Evolutionary conservation across 2,888 invertebrate genomes (phyloP).

Genomic region (Microchrysa polita): DNA sequence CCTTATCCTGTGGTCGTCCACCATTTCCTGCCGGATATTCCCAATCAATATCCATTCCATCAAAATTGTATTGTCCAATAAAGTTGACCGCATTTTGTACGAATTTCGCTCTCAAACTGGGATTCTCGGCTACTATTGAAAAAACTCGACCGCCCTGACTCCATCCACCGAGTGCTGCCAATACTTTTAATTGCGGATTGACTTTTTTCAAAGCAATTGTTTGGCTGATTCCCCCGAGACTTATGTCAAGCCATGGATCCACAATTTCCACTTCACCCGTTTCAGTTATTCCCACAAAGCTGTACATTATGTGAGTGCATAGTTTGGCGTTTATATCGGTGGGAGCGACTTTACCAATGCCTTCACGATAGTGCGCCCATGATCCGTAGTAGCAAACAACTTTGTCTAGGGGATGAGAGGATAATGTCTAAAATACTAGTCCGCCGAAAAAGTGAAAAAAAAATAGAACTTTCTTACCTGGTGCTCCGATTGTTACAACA

Average conservation of each 20-base stretch:
- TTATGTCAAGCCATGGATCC: slow-evolving; percentile 67
- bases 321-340: slow-evolving; percentile 70
- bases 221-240: slow-evolving; percentile 59
- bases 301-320: slow-evolving; percentile 76
- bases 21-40: slow-evolving; percentile 68
- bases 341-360: slow-evolving; percentile 70
- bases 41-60: slow-evolving; percentile 74
- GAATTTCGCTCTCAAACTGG: slow-evolving; percentile 60
- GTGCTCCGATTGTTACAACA: no score
- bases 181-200: slow-evolving; percentile 63
- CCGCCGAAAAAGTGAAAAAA: no score
- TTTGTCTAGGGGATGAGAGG: neutral
- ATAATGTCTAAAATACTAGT: no score
- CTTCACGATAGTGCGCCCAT: slow-evolving; percentile 73
- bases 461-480: no score
- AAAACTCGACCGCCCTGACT: slow-evolving; percentile 67
- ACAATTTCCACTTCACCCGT: slow-evolving; percentile 66
- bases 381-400: slow-evolving; percentile 76
- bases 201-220: slow-evolving; percentile 63
- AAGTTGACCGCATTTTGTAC: slow-evolving; percentile 66
- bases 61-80: slow-evolving; percentile 66
- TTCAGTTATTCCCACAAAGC: slow-evolving; percentile 70
- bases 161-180: slow-evolving; percentile 69
- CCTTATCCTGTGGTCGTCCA: slow-evolving; percentile 54
- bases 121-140: slow-evolving; percentile 58